phyloP scores from a whole-genome alignment of 2,888 invertebrate species.

The Homarus gammarus region DNA sequence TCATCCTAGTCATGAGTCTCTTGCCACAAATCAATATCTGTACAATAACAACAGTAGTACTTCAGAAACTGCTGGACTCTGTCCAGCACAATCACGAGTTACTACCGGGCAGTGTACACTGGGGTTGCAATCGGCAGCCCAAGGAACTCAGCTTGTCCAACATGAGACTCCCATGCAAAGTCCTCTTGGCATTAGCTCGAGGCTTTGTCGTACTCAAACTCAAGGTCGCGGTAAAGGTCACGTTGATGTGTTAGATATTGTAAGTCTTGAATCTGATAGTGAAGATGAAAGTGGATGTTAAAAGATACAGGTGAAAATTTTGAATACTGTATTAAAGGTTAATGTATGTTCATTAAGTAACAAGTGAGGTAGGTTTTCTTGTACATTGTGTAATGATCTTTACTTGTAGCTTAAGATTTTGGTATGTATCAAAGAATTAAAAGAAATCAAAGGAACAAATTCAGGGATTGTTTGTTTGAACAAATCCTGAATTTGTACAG shows the following conservation, averaged over 20 bases:
- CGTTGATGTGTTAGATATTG: slow-evolving; percentile 61
- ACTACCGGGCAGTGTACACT: neutral
- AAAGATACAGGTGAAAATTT: neutral
- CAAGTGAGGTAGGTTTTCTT: neutral
- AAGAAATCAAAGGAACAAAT: no score
- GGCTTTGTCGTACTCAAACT: slow-evolving; percentile 55
- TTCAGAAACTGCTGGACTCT: neutral
- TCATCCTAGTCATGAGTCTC: slow-evolving; percentile 47
- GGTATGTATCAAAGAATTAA: neutral
- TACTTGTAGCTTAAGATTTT: neutral
- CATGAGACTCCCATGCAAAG: neutral
- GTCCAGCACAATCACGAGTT: neutral
- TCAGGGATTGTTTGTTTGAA: no score
- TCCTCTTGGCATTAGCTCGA: slow-evolving; percentile 44
- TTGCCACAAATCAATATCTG: neutral
- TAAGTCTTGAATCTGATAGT: slow-evolving; percentile 35
- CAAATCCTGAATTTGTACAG: no score
- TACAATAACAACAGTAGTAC: neutral
- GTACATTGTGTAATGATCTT: neutral
- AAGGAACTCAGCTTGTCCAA: neutral
- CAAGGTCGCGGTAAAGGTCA: slow-evolving; percentile 63
- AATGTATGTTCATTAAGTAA: neutral
- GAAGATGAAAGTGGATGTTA: slow-evolving; percentile 41
- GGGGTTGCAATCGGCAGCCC: neutral
- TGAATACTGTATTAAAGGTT: neutral